Conservation (phyloP, 2,113 vertebrate species). For the Dromas ardeola region DNA sequence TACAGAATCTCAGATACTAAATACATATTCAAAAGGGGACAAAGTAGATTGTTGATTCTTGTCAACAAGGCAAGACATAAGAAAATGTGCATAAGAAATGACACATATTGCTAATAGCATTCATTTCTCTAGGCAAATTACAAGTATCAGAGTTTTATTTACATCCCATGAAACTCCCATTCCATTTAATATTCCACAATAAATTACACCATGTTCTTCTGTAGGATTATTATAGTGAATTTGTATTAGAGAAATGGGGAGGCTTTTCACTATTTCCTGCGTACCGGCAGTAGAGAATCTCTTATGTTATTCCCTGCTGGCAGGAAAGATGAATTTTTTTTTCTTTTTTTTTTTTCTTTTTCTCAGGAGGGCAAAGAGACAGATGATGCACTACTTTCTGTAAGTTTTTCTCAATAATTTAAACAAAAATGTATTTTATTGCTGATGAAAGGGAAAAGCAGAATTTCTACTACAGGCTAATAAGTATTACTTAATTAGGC, state of each 20-base stretch:
- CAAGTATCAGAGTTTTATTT: slow-evolving; percentile 15
- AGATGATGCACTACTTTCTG: background rate
- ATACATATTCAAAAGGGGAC: background rate
- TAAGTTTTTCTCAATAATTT: background rate
- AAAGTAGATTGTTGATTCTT: slow-evolving; percentile 13
- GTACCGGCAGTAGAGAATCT: slow-evolving; percentile 17
- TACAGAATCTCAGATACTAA: background rate
- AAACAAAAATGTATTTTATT: background rate
- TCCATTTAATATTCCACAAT: slow-evolving; percentile 18
- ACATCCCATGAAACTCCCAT: slow-evolving; percentile 4
- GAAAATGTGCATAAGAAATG: background rate
- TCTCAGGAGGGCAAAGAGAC: background rate
- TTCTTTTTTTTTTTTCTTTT: background rate
- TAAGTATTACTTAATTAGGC: background rate
- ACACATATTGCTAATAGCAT: background rate
- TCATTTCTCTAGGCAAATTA: slow-evolving; percentile 13
- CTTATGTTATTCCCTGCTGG: slow-evolving; percentile 16
- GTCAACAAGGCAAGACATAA: background rate
- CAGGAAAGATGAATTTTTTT: slow-evolving; percentile 45
- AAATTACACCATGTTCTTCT: background rate
- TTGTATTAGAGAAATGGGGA: background rate
- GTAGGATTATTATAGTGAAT: background rate
- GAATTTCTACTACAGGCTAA: background rate
- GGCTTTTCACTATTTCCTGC: slow-evolving; percentile 15
- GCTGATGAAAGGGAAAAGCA: background rate